phyloP scores from a whole-genome alignment of 2,113 vertebrate genomes.

The Ptychochromis oligacanthus region DNA sequence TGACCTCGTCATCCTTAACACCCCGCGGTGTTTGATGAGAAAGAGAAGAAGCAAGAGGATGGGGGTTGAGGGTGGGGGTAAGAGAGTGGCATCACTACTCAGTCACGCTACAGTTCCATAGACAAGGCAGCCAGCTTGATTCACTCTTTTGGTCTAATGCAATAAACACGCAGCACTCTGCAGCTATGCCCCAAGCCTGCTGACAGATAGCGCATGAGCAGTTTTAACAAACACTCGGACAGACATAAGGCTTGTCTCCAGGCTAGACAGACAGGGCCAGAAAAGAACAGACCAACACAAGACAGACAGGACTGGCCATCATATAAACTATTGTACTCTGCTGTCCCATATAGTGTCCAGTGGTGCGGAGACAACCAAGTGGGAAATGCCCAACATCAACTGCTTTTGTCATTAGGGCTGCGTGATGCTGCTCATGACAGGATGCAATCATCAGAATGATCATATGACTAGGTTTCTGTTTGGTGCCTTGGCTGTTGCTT shows the following conservation, averaged over 20 bases:
- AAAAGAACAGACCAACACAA: constrained; percentile 33
- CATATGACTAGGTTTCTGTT: constrained; percentile 50
- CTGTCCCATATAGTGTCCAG: constrained; percentile 42
- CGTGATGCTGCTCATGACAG: constrained; percentile 49
- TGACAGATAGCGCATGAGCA: constrained; percentile 68
- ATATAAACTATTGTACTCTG: constrained; percentile 38
- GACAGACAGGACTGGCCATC: constrained; percentile 32
- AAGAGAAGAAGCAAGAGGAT: constrained; percentile 30
- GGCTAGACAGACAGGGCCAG: constrained; percentile 45
- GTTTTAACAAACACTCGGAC: constrained; percentile 70
- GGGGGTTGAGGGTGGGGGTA: constrained; percentile 12
- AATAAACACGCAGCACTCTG: constrained; percentile 60
- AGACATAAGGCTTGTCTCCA: constrained; percentile 69
- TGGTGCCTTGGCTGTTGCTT: constrained; percentile 39
- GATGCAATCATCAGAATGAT: constrained; percentile 57
- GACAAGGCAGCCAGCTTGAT: constrained; percentile 71
- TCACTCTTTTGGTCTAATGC: constrained; percentile 69
- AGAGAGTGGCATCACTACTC: constrained; percentile 54
- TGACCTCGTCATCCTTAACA: constrained; percentile 60
- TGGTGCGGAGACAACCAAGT: constrained; percentile 45
- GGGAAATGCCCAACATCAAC: constrained; percentile 21
- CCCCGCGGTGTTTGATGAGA: constrained; percentile 59
- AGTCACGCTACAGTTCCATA: constrained; percentile 66
- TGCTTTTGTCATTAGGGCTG: constrained; percentile 40
- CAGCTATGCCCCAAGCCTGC: constrained; percentile 60